phyloP scores from a whole-genome alignment of 2,113 vertebrate genomes.

The Gymnogyps californianus region DNA sequence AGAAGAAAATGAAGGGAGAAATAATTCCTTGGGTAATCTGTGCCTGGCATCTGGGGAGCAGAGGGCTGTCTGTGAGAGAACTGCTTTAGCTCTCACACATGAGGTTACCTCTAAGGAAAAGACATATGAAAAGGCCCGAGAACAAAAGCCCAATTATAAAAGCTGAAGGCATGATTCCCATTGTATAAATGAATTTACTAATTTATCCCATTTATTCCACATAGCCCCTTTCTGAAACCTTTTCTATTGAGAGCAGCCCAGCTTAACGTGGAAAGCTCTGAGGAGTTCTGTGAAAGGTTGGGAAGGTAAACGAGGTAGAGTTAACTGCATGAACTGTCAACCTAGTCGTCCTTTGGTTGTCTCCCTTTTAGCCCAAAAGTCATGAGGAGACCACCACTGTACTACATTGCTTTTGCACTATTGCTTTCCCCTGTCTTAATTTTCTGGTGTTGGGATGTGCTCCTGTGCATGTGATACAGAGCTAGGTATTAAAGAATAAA shows the following conservation, averaged over 20 bases:
- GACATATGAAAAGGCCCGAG: slow-evolving; percentile 7
- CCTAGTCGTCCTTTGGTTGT: not conserved
- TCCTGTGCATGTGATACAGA: not conserved
- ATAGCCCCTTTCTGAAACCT: not conserved
- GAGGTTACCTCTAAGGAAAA: slow-evolving; percentile 12
- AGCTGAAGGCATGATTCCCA: not conserved
- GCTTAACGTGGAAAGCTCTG: not conserved
- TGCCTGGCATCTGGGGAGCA: not conserved
- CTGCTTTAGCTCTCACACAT: not conserved
- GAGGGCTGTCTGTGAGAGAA: not conserved
- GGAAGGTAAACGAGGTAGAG: not conserved
- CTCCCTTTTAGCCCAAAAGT: not conserved
- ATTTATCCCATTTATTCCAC: not conserved
- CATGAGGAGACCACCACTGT: not conserved
- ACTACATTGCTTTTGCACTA: not conserved
- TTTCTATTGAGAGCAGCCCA: not conserved
- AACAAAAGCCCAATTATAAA: slow-evolving; percentile 28
- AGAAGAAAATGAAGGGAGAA: not conserved
- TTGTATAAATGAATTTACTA: slow-evolving; percentile 12
- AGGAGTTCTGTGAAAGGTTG: not conserved
- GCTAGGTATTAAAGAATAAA: not conserved
- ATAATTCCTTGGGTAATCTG: not conserved
- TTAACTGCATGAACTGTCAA: not conserved
- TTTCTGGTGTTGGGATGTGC: not conserved
- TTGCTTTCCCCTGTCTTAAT: not conserved